A percentile compares a stretch with the other conserved stretches of the same genome.
phyloP scores from a whole-genome alignment of 2,888 invertebrate species.

The Didymodactylos carnosus region DNA sequence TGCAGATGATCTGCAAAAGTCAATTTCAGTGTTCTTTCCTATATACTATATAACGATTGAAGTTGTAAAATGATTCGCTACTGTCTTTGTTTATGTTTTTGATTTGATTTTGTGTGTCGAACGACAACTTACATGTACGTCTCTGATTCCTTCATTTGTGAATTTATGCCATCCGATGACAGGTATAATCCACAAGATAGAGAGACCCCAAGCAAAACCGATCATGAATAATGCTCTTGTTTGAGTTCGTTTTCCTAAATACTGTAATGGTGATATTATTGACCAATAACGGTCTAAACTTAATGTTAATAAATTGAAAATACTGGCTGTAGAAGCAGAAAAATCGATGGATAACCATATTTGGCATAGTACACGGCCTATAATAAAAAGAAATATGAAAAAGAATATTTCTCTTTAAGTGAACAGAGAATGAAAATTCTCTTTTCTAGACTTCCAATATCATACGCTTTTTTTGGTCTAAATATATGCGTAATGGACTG shows the following conservation, averaged over 20 bases:
- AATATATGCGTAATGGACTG: no score
- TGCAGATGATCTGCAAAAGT: no score
- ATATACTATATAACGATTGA: no score
- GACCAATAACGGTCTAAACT: constrained; percentile 38
- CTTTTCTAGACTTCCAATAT: not conserved
- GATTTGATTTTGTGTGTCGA: no score
- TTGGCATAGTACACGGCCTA: constrained; percentile 40
- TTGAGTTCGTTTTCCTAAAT: constrained; percentile 37
- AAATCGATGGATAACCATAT: constrained; percentile 43
- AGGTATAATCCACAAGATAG: constrained; percentile 37
- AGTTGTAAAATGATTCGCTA: no score
- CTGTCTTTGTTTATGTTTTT: no score
- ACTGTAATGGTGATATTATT: constrained; percentile 37
- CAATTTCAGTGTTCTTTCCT: no score
- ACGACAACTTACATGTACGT: not conserved
- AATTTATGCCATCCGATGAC: constrained; percentile 38
- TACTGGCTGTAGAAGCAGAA: constrained; percentile 42
- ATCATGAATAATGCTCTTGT: constrained; percentile 38
- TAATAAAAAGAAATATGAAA: constrained; percentile 21
- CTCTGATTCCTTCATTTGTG: constrained; percentile 24
- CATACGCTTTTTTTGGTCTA: no score
- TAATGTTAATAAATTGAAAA: constrained; percentile 40
- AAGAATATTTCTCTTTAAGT: no score
- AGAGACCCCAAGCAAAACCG: constrained; percentile 36
- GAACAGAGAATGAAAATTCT: not conserved